Evolutionary conservation across 2,113 vertebrate genomes (phyloP), one percentile per base, ranked within the genome.

Genomic region (Microcebus ravelobensis): DNA sequence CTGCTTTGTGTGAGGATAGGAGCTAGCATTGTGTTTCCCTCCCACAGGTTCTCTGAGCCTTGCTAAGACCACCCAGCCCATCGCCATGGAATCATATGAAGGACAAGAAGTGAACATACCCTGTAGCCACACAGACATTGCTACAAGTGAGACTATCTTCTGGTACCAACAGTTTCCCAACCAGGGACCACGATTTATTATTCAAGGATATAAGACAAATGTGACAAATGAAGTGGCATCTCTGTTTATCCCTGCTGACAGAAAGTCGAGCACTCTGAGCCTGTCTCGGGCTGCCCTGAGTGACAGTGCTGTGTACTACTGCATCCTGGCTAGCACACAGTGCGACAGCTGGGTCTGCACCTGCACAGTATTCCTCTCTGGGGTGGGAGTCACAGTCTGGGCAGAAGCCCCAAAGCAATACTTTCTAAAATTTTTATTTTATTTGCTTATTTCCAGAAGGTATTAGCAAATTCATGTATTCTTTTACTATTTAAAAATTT

Each of bases 121-220:
- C 36, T 97, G 89, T 45, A 76, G n/a, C 31, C 94, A 96, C 29
- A 63, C 50, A 10, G 15, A 39, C 42, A 96, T 97, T 42, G 63
- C 48, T 9, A 92, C 57, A 80, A 57, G 1, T 36, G 95, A 97
- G 3, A 77, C 34, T 21, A 96, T 98, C 55, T 52, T 79, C 67
- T 98, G 96, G 96, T 97, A 96, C 59, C 74, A n/a, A n/a, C 94
- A 97, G 70, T 36, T 94, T 25, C 76, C 34, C 70, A 45, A 57
- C 21, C 68, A 96, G 68, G 92, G 68, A 17, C 96, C 92, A 81
- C 71, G 25, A 0, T 82, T 81, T 80, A 1, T 98, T 31, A 82
- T 96, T 91, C 91, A 81, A 70, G 85, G 88, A 23, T 95, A 84
- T 45, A 96, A 96, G 36, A 74, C 34, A 36, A 71, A 91, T 0